A percentile compares a stretch with the other conserved stretches of the same genome.
Conservation (phyloP, 2,113 vertebrate genomes). For the Cochlearius cochlearius region DNA sequence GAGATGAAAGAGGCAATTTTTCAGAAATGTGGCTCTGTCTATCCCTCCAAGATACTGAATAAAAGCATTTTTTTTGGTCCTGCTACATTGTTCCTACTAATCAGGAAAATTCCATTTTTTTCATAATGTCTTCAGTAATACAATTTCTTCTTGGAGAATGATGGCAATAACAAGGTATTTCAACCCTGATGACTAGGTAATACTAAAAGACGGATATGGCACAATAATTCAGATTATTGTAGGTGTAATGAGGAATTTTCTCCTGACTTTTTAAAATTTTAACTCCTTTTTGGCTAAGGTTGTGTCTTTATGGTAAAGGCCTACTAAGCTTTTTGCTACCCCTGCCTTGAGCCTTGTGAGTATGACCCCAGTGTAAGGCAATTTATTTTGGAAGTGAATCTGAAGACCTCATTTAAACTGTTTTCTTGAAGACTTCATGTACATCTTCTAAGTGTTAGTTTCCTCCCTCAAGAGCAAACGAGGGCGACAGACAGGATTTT, state of each 20-base stretch:
- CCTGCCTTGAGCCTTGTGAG: background rate
- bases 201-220: background rate
- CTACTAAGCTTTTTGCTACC: background rate
- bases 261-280: background rate
- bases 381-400: background rate
- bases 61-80: background rate
- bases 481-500: background rate
- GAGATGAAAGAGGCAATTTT: background rate
- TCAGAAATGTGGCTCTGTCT: slow-evolving; percentile 4
- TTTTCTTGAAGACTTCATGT: background rate
- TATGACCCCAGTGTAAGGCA: background rate
- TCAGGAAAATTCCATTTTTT: background rate
- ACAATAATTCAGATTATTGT: background rate
- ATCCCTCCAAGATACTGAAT: background rate
- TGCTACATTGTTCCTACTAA: background rate
- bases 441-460: background rate
- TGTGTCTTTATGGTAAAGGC: background rate
- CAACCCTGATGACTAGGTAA: background rate
- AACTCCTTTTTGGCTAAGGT: background rate
- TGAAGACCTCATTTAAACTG: background rate
- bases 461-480: background rate
- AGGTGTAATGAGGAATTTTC: background rate
- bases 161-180: background rate
- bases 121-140: background rate
- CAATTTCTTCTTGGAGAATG: background rate